Conservation (phyloP, 2,888 invertebrate species). For the Arge pagana region DNA sequence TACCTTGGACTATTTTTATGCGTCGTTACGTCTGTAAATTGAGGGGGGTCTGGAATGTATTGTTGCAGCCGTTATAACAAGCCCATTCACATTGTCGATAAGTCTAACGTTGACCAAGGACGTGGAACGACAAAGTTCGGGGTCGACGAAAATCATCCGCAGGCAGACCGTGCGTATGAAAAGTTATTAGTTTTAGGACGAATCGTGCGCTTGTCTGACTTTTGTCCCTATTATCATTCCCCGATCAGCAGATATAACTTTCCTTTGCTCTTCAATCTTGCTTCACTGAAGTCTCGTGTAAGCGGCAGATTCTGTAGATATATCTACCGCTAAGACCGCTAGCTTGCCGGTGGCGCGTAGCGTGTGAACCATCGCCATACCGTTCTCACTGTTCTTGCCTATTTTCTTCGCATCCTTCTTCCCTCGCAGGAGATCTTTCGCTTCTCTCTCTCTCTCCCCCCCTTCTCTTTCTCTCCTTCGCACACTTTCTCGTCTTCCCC, state of each 20-base stretch:
- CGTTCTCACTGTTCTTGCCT: constrained; percentile 36
- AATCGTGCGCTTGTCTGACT: no score
- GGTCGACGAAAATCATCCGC: no score
- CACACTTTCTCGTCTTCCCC: constrained; percentile 6
- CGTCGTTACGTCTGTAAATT: not conserved
- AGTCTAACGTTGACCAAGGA: not conserved
- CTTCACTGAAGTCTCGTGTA: no score
- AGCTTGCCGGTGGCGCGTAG: constrained; percentile 36
- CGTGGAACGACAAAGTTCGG: no score
- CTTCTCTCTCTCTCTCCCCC: constrained; percentile 1
- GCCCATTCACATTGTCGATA: not conserved
- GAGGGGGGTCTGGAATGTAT: not conserved
- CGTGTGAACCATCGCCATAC: constrained; percentile 46
- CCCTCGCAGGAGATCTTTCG: constrained; percentile 11
- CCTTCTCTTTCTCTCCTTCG: constrained; percentile 1
- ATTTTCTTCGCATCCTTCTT: constrained; percentile 28
- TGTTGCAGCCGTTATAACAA: not conserved
- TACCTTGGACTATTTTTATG: no score
- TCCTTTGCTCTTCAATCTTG: no score
- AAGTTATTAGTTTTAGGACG: no score
- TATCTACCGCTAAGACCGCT: constrained; percentile 47
- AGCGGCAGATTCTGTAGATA: no score
- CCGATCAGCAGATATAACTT: no score
- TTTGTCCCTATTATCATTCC: no score
- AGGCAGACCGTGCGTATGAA: no score